phyloP scores from a whole-genome alignment of 2,888 invertebrate species.

The Amiota minor region DNA sequence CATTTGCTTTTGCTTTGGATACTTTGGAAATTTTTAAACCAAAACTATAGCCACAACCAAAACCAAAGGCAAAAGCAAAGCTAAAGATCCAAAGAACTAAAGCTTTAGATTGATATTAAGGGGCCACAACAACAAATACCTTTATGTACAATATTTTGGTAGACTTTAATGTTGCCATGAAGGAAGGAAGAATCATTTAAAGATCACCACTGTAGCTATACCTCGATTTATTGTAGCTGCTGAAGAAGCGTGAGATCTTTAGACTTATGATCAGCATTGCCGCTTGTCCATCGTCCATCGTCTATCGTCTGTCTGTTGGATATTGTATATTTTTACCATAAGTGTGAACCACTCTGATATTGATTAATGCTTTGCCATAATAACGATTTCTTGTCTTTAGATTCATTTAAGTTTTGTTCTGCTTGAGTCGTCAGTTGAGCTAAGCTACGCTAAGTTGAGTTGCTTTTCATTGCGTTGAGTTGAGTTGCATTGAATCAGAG shows the following conservation, averaged over 20 bases:
- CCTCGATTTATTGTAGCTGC: not conserved
- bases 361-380: constrained; percentile 35
- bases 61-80: no score
- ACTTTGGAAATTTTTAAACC: no score
- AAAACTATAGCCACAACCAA: no score
- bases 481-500: no score
- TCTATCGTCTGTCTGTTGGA: not conserved
- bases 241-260: constrained; percentile 31
- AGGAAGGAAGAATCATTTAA: not conserved
- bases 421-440: no score
- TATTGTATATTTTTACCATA: not conserved
- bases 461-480: no score
- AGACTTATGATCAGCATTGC: no score
- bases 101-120: no score
- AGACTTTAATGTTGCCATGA: not conserved
- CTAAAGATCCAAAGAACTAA: no score
- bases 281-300: not conserved
- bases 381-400: constrained; percentile 13
- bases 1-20: constrained; percentile 27
- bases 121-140: no score
- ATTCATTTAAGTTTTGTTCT: constrained; percentile 6
- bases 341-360: constrained; percentile 18
- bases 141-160: no score
- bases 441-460: no score
- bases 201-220: not conserved